Evolutionary conservation across 2,888 invertebrate species (phyloP), one percentile per base, ranked within the genome.

Genomic region (Phorcus lineatus): DNA sequence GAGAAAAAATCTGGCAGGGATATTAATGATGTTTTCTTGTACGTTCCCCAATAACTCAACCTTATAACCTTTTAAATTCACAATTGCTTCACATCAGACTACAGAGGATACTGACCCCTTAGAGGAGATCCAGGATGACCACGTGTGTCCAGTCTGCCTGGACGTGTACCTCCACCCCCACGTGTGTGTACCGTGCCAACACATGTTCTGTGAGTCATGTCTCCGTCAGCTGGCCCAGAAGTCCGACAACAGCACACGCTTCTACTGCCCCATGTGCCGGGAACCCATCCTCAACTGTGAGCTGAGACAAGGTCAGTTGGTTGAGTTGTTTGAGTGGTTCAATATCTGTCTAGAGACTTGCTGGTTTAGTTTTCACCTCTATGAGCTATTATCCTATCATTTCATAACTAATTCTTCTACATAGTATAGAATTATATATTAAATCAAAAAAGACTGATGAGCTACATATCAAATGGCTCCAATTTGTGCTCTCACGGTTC

Each of bases 131-230:
- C n/a, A 19, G 13, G 82, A 79, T 9, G 80, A 76, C 16, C 75
- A 75, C 47, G 75, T 77, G 17, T 84, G 84, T 78, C 79, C 84
- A 17, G 80, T 84, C 40, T 84, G 84, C 40, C 74, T 84, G 78
- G 84, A 84, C 31, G n/a, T 84, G 67, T 76, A 62, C 70, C 82
- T 74, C 66, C 66, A 53, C 57, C 81, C 84, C 13, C 84, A 84
- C 66, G 36, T n/a, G n/a, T 82, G 82, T 62, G 54, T 40, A 3
- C 84, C 84, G 1, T 84, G 84, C n/a, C 52, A 47, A 7, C 84
- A 84, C 19, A 54, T 78, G 17, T 84, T 81, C 80, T 84, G 84
- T 53, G 82, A 81, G 36, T 77, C 80, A 0, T 84, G 84, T 74
- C 78, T 84, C 28, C 77, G 84, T 17, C 79, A 78, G 28, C 70